Evolutionary conservation across 2,797 vertebrate species (phyloP), one percentile per base, ranked within the genome.

Genomic region (Anas bahamensis): DNA sequence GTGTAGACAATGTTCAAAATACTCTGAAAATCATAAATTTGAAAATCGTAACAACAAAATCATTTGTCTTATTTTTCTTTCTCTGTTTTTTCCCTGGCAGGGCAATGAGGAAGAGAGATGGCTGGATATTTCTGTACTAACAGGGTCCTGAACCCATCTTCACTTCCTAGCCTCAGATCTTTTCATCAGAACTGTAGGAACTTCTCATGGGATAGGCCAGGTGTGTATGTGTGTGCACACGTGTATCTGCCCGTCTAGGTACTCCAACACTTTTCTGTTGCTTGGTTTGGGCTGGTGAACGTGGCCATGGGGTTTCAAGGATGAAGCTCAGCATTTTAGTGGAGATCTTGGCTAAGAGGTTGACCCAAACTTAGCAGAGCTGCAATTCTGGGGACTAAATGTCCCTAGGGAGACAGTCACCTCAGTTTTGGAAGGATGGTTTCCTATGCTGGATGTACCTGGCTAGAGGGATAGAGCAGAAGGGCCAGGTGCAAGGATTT

Each of bases 11-110:
- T 14, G 5, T 35, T 29, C 33, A 65, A 55, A 70, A 29, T 7
- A 3, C 23, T 60, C 24, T 61, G 17, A 24, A 44, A 50, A 56
- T 50, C 21, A 35, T 44, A 11, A 28, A 26, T 26, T 56, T 68
- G 50, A 53, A 23, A 48, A 17, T 64, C 55, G 12, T 9, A 53
- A 41, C 33, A 57, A 46, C 4, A 41, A 42, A 50, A 48, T 8
- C 3, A 8, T 4, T 1, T 3, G 11, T 4, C 2, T 6, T 31
- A 9, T 10, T 26, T n/a, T n/a, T 48, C 37, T 24, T 13, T 7
- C 6, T 1, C 11, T 68, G 10, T 23, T 74, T 60, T 48, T 79
- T 6, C 15, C 41, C 35, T 71, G 28, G 8, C 24, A 79, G 59
- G 35, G 24, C 18, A 37, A 41, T 22, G 26, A 22, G 13, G 71